A percentile compares a stretch with the other conserved stretches of the same genome.
phyloP scores from a whole-genome alignment of 2,797 vertebrate genomes.

The Sarcophilus harrisii region DNA sequence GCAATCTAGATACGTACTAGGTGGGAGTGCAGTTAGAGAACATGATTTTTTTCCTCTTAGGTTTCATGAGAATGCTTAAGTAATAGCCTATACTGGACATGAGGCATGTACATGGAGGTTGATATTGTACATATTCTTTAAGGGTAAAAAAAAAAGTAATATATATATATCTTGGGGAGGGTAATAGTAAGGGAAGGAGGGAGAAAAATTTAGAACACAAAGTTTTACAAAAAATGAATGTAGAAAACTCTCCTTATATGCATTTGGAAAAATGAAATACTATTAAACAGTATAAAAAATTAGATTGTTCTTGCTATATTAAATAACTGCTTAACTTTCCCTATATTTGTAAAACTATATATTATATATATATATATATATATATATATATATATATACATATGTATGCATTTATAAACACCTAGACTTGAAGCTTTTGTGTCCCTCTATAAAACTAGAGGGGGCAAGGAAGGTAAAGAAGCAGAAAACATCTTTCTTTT shows the following conservation, averaged over 20 bases:
- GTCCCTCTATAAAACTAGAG: constrained; percentile 40
- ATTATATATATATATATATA: constrained; percentile 64
- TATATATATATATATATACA: constrained; percentile 54
- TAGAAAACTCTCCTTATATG: too few species aligned
- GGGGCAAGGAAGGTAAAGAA: background rate
- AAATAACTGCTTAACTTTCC: background rate
- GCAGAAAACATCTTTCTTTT: background rate
- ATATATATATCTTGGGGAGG: too few species aligned
- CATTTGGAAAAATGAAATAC: too few species aligned
- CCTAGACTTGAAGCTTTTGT: constrained; percentile 49
- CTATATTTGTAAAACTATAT: constrained; percentile 17
- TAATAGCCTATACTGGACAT: background rate
- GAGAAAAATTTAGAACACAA: too few species aligned
- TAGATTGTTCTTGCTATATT: background rate
- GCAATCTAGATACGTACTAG: background rate
- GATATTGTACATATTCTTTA: too few species aligned
- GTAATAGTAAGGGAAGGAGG: too few species aligned
- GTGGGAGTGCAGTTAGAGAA: background rate
- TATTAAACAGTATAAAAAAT: background rate
- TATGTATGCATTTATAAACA: constrained; percentile 55
- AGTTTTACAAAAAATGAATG: too few species aligned
- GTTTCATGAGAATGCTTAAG: background rate
- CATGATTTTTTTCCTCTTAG: background rate
- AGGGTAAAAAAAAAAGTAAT: too few species aligned
- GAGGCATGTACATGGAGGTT: background rate